These are phyloP conservation scores for Hololepta plana DNA, from an alignment of 2,888 invertebrate species.

Conservation along the genomic window DNA sequence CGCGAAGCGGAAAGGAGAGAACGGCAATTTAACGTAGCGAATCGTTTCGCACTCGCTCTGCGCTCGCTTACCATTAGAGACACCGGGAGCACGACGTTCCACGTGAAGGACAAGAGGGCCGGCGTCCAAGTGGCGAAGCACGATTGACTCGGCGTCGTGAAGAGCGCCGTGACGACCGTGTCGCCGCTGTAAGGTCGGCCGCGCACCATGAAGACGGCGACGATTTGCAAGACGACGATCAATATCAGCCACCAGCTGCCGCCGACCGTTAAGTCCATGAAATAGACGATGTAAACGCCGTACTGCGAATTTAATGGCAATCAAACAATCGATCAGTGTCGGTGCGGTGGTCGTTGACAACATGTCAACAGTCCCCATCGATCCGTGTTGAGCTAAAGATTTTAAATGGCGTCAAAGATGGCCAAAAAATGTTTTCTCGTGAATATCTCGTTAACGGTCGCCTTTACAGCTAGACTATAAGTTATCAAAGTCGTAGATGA, in stretches of 20 bases:
- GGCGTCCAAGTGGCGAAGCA: constrained; percentile 38
- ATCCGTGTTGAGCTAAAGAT: no score
- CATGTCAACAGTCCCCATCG: no score
- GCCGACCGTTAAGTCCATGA: constrained; percentile 66
- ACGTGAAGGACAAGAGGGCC: constrained; percentile 60
- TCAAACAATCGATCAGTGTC: no score
- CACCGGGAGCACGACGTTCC: constrained; percentile 77
- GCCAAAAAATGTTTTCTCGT: no score
- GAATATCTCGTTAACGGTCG: no score
- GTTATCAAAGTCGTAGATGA: no score
- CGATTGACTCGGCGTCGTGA: constrained; percentile 31
- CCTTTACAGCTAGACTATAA: no score
- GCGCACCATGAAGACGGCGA: constrained; percentile 71
- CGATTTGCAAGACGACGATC: constrained; percentile 54
- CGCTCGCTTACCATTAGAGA: constrained; percentile 58
- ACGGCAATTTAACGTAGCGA: background rate
- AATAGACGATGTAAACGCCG: constrained; percentile 67
- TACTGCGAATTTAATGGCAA: no score
- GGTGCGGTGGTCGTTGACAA: no score
- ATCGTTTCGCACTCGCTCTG: no score
- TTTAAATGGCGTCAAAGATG: no score
- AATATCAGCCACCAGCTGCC: constrained; percentile 79
- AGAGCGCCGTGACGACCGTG: constrained; percentile 41
- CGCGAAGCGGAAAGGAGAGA: no score
- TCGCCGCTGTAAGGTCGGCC: constrained; percentile 77